Evolutionary conservation across 2,113 vertebrate species (phyloP), one percentile per base, ranked within the genome.

Genomic region (Poecilia latipinna): DNA sequence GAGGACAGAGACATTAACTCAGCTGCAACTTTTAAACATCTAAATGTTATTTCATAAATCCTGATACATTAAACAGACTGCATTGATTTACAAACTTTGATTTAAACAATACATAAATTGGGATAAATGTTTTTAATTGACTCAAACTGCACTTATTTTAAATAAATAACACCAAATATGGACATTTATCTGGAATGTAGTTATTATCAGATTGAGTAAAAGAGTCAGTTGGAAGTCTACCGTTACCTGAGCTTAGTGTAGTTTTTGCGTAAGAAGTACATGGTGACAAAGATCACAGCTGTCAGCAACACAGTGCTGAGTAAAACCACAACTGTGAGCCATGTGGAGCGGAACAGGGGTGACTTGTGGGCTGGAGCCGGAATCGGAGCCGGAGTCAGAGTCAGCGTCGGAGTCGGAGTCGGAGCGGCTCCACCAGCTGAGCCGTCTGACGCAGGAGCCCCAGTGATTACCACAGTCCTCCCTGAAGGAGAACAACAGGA

Each of bases 231-330:
- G 7, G 22, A 57, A 8, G 51, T 57, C 22, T n/a, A 22, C 1
- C 7, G 28, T 82, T 70, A 92, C 93, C 87, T 82, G 67, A 68
- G 83, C 69, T 81, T 87, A 4, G 17, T 74, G 80, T 82, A 66
- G 24, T 65, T 77, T 8, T 1, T n/a, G 0, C 67, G 44, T 24
- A 72, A 19, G 63, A 29, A 1, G 57, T 61, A 86, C 13, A 86
- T 33, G 4, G 5, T 48, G 3, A 61, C 5, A 19, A 67, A 13
- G 60, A 91, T 37, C 0, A 91, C n/a, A 65, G 71, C 63, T 4
- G 84, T 0, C 8, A 91, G 72, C 37, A 92, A 19, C 29, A 91
- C 54, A 31, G 12, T 5, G 10, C 70, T 86, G 19, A 82, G 32
- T 24, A 90, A 12, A 64, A 79, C 37, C n/a, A 77, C 67, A 3